Conservation (phyloP, 1,140 invertebrate species). For the Caerostris extrusa region DNA sequence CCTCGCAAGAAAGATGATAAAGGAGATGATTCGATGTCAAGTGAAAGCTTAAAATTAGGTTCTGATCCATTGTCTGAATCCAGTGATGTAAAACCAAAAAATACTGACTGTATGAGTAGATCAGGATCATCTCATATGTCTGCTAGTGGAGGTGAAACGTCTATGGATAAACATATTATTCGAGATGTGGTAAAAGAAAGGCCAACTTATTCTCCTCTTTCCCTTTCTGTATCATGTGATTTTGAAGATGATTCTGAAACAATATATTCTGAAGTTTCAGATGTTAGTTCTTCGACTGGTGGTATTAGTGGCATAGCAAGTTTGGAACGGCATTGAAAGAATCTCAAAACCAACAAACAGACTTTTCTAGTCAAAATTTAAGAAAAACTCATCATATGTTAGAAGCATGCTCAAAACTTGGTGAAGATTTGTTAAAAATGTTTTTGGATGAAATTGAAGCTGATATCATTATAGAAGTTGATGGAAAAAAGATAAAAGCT, state of each 20-base stretch:
- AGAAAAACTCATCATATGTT: slow-evolving; percentile 68
- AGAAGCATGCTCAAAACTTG: slow-evolving; percentile 86
- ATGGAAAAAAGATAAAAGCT: slow-evolving; percentile 89
- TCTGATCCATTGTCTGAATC: slow-evolving; percentile 1
- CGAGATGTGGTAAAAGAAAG: slow-evolving; percentile 53
- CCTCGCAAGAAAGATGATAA: slow-evolving; percentile 42
- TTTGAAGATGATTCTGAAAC: slow-evolving; percentile 78
- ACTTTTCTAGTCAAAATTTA: slow-evolving; percentile 54
- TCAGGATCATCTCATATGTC: slow-evolving; percentile 61
- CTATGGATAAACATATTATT: slow-evolving; percentile 33
- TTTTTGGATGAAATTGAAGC: slow-evolving; percentile 93
- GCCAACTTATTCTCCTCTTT: slow-evolving; percentile 24
- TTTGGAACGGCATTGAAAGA: slow-evolving; percentile 82
- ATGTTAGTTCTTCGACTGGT: slow-evolving; percentile 76
- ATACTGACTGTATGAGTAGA: slow-evolving; percentile 45
- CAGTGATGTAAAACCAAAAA: slow-evolving; percentile 54
- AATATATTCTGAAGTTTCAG: slow-evolving; percentile 78
- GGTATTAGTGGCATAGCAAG: slow-evolving; percentile 64
- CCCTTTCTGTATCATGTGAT: slow-evolving; percentile 60
- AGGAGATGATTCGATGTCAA: slow-evolving; percentile 63
- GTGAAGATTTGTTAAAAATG: slow-evolving; percentile 92
- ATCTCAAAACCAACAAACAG: slow-evolving; percentile 82
- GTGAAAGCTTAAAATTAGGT: slow-evolving; percentile 43
- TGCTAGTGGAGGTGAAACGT: slow-evolving; percentile 8
- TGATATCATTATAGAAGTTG: slow-evolving; percentile 87